phyloP scores from a whole-genome alignment of 2,888 invertebrate genomes.

The Acronicta leporina region DNA sequence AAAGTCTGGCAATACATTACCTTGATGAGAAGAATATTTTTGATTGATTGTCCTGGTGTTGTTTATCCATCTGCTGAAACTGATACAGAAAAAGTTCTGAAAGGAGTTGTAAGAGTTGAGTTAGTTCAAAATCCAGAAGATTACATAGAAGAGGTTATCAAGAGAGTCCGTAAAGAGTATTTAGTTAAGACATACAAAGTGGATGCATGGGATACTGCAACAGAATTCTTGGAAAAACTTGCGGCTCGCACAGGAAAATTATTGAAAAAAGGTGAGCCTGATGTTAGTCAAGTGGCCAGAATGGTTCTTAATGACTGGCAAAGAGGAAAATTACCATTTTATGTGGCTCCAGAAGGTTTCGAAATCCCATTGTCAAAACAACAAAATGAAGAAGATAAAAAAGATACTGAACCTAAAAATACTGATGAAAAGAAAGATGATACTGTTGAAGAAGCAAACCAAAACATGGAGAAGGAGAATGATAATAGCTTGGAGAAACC shows the following conservation, averaged over 20 bases:
- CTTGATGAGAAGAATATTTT: slow-evolving; percentile 98
- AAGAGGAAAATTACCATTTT: slow-evolving; percentile 98
- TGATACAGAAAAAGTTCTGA: slow-evolving; percentile 97
- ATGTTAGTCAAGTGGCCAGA: slow-evolving; percentile 95
- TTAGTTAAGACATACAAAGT: slow-evolving; percentile 97
- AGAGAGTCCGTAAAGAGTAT: slow-evolving; percentile 96
- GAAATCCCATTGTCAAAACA: slow-evolving; percentile 91
- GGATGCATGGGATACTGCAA: slow-evolving; percentile 93
- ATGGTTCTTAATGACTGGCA: slow-evolving; percentile 99
- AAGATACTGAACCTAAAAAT: slow-evolving; percentile 51
- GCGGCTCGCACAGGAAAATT: slow-evolving; percentile 96
- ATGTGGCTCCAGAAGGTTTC: slow-evolving; percentile 95
- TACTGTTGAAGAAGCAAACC: slow-evolving; percentile 67
- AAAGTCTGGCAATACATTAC: slow-evolving; percentile 99
- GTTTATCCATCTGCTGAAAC: slow-evolving; percentile 99
- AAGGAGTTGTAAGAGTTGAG: slow-evolving; percentile 99
- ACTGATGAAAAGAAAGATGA: slow-evolving; percentile 67
- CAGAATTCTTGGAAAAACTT: slow-evolving; percentile 97
- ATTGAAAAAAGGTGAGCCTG: slow-evolving; percentile 99
- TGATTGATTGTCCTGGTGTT: slow-evolving; percentile 99
- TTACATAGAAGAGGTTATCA: slow-evolving; percentile 95
- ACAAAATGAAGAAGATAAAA: slow-evolving; percentile 61
- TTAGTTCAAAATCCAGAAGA: slow-evolving; percentile 98
- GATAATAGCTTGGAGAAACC: slow-evolving; percentile 69
- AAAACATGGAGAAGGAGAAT: slow-evolving; percentile 58